phyloP scores from a whole-genome alignment of 2,113 vertebrate genomes.

The Cololabis saira region DNA sequence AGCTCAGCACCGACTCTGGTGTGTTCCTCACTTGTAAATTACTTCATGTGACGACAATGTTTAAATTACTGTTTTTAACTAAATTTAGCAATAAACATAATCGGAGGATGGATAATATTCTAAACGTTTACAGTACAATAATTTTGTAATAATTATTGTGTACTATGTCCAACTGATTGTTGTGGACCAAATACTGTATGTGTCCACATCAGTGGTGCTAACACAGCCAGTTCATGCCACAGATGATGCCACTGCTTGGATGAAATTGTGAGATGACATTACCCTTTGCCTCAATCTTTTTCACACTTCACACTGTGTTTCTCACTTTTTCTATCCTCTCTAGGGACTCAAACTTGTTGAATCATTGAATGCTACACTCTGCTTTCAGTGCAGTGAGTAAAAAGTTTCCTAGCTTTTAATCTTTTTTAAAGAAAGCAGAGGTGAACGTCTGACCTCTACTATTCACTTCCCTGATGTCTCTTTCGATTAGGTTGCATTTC shows the following conservation, averaged over 20 bases:
- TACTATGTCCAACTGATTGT: neutral
- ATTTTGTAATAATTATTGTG: too few species aligned
- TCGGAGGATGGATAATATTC: too few species aligned
- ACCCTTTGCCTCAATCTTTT: neutral
- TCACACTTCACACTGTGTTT: neutral
- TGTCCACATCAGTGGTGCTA: neutral
- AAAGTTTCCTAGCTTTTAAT: neutral
- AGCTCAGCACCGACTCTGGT: too few species aligned
- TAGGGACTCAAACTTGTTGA: neutral
- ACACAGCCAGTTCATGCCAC: neutral
- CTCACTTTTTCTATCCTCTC: neutral
- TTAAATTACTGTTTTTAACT: neutral
- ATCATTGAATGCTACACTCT: neutral
- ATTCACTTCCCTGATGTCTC: conserved; percentile 4
- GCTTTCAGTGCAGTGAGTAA: neutral
- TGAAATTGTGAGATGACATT: neutral
- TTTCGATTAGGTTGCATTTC: conserved; percentile 25
- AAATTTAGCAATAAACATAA: too few species aligned
- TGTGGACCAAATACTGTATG: neutral
- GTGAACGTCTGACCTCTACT: conserved; percentile 5
- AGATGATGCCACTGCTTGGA: neutral
- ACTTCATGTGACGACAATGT: neutral
- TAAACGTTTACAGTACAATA: too few species aligned
- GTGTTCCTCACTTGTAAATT: neutral
- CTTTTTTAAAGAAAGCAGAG: neutral